phyloP scores from a whole-genome alignment of 2,113 vertebrate genomes.

The Spermophilus dauricus region DNA sequence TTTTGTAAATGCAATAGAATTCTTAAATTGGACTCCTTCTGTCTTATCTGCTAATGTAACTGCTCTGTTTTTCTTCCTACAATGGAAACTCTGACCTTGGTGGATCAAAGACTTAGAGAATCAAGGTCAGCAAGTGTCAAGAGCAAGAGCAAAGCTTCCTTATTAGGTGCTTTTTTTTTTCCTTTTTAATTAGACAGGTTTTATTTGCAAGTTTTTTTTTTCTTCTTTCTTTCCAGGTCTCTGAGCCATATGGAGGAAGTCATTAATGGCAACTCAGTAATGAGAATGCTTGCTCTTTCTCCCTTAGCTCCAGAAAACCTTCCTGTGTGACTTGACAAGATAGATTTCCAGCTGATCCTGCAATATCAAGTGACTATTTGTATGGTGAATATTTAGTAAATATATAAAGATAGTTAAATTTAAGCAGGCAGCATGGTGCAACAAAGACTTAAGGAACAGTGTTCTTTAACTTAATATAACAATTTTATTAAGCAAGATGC shows the following conservation, averaged over 20 bases:
- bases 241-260: slow-evolving; percentile 49
- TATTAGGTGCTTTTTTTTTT: background rate
- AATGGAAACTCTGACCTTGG: background rate
- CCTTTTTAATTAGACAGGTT: slow-evolving; percentile 4
- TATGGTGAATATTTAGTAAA: background rate
- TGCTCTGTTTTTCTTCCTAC: background rate
- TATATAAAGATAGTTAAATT: background rate
- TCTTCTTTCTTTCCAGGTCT: background rate
- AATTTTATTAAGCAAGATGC: background rate
- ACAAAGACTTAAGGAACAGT: background rate
- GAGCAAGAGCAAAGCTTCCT: background rate
- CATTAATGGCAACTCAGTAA: slow-evolving; percentile 19
- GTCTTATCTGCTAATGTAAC: background rate
- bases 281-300: background rate
- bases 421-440: background rate
- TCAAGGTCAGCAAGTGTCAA: background rate
- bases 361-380: background rate
- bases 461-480: background rate
- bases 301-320: background rate
- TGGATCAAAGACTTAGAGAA: background rate
- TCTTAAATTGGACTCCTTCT: background rate
- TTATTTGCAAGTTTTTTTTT: background rate
- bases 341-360: background rate
- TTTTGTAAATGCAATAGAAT: background rate
- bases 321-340: background rate